Conservation (phyloP, 2,113 vertebrate species). For the Lycaon pictus region DNA sequence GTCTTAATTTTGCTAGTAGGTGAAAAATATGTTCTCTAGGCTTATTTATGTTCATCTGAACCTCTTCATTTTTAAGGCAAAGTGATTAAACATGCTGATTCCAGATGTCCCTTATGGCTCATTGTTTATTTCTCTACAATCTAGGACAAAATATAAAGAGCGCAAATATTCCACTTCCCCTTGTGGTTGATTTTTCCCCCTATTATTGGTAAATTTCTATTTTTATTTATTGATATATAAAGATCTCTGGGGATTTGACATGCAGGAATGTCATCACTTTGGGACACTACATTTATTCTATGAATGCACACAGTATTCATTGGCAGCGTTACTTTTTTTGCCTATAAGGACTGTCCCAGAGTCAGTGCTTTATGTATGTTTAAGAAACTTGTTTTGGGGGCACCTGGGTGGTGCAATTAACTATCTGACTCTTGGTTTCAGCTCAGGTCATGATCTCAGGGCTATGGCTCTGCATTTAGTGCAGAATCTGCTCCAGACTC, state of each 20-base stretch:
- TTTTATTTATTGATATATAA: neutral
- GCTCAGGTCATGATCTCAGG: neutral
- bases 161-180: neutral
- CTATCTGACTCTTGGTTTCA: neutral
- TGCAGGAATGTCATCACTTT: neutral
- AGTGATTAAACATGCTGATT: neutral
- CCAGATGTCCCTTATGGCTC: neutral
- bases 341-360: neutral
- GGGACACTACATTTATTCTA: neutral
- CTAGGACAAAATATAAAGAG: neutral
- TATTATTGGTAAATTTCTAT: neutral
- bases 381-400: neutral
- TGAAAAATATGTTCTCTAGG: neutral
- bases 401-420: neutral
- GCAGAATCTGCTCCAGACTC: neutral
- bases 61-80: neutral
- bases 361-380: neutral
- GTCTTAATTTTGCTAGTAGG: neutral
- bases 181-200: neutral
- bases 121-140: neutral
- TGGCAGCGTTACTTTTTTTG: neutral
- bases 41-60: neutral
- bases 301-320: neutral
- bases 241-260: neutral
- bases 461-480: neutral